These are phyloP conservation scores for Diarsia dahlii DNA, from an alignment of 2,888 invertebrate species.

Conservation along the genomic window DNA sequence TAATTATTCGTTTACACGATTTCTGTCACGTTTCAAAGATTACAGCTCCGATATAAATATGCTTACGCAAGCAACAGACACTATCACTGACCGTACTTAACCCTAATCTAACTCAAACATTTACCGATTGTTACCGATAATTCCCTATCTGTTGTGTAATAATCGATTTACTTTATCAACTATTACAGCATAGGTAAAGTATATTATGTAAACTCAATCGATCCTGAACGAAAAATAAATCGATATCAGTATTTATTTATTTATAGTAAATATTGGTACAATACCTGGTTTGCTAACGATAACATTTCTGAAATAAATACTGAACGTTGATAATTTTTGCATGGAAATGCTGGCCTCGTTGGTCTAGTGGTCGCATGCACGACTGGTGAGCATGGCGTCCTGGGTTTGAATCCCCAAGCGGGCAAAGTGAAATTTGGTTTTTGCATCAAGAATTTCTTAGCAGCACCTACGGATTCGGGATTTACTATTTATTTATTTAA, in stretches of 20 bases:
- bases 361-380: not conserved
- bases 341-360: not conserved
- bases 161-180: conserved; percentile 25
- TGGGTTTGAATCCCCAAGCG: not conserved
- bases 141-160: conserved; percentile 31
- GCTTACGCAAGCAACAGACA: not conserved
- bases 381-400: not conserved
- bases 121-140: conserved; percentile 30
- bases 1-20: not conserved
- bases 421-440: not conserved
- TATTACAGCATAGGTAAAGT: conserved; percentile 3
- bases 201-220: conserved; percentile 15
- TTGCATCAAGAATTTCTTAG: not conserved
- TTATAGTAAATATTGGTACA: not conserved
- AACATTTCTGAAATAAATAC: not conserved
- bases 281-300: not conserved
- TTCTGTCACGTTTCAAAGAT: not conserved
- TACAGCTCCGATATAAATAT: not conserved
- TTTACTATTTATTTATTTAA: too few relatives aligned
- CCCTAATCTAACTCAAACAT: conserved; percentile 44
- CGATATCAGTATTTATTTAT: not conserved
- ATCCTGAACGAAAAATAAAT: conserved; percentile 2
- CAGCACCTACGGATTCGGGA: not conserved
- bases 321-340: not conserved
- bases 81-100: conserved; percentile 27